phyloP scores from a whole-genome alignment of 2,797 vertebrate species.

The Phoebastria nigripes region DNA sequence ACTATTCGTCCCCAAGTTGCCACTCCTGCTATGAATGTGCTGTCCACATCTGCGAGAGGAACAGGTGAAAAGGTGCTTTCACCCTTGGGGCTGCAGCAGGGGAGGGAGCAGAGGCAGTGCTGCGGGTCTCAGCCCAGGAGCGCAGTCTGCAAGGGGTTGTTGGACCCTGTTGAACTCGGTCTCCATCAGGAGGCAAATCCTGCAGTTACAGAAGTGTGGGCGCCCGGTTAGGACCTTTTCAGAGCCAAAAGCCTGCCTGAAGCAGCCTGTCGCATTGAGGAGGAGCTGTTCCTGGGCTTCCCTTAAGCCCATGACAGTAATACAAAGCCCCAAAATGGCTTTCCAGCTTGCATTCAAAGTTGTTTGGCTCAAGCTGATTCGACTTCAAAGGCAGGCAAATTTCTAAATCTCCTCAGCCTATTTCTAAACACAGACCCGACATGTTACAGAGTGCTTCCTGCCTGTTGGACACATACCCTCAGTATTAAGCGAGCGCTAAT shows the following conservation, averaged over 20 bases:
- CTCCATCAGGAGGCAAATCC: not conserved
- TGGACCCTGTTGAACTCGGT: not conserved
- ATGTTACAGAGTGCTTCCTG: conserved; percentile 44
- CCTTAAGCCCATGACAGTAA: conserved; percentile 20
- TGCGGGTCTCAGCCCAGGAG: not conserved
- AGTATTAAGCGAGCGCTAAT: not conserved
- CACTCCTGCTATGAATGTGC: not conserved
- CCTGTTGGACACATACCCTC: conserved; percentile 11
- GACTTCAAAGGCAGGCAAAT: conserved; percentile 49
- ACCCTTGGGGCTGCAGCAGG: not conserved
- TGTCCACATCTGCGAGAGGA: not conserved
- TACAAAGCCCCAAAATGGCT: not conserved
- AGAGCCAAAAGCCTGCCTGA: not conserved
- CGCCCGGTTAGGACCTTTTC: not conserved
- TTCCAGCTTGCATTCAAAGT: conserved; percentile 14
- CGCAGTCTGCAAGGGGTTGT: not conserved
- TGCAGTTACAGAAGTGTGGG: not conserved
- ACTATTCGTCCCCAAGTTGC: not conserved
- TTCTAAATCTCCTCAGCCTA: conserved; percentile 41
- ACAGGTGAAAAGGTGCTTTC: not conserved
- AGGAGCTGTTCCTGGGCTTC: not conserved
- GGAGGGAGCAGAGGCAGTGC: not conserved
- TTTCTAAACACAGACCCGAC: conserved; percentile 32
- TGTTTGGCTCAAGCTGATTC: conserved; percentile 17
- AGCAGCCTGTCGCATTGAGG: not conserved